phyloP scores from a whole-genome alignment of 2,888 invertebrate species.

The Tinea trinotella region DNA sequence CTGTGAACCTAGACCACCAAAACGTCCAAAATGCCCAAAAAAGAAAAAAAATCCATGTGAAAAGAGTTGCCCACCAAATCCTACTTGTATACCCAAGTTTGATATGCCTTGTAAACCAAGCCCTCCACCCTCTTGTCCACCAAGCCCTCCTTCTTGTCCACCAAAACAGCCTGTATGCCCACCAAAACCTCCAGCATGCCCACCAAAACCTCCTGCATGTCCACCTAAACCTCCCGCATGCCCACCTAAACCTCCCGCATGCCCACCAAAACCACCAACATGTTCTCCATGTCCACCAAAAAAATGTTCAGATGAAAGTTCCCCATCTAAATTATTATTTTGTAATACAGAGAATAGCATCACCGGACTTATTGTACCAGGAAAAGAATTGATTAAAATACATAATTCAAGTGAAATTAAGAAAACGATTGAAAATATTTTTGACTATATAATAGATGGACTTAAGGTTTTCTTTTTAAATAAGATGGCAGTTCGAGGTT shows the following conservation, averaged over 20 bases:
- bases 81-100: too few relatives aligned
- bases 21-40: neutral
- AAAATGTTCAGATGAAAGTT: neutral
- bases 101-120: neutral
- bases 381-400: neutral
- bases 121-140: neutral
- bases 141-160: neutral
- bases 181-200: neutral
- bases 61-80: too few relatives aligned
- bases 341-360: too few relatives aligned
- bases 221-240: neutral
- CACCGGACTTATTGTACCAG: too few relatives aligned
- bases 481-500: slow-evolving; percentile 26
- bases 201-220: neutral
- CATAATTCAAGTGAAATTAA: neutral
- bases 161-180: neutral
- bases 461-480: neutral
- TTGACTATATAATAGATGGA: neutral
- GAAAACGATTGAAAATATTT: neutral
- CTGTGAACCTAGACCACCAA: neutral
- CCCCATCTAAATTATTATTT: too few relatives aligned
- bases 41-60: neutral
- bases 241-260: neutral
- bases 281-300: slow-evolving; percentile 29
- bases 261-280: slow-evolving; percentile 22